A percentile compares a stretch with the other conserved stretches of the same genome.
Evolutionary conservation across 1,140 invertebrate genomes (phyloP).

Genomic region (Neuroterus valhalla): DNA sequence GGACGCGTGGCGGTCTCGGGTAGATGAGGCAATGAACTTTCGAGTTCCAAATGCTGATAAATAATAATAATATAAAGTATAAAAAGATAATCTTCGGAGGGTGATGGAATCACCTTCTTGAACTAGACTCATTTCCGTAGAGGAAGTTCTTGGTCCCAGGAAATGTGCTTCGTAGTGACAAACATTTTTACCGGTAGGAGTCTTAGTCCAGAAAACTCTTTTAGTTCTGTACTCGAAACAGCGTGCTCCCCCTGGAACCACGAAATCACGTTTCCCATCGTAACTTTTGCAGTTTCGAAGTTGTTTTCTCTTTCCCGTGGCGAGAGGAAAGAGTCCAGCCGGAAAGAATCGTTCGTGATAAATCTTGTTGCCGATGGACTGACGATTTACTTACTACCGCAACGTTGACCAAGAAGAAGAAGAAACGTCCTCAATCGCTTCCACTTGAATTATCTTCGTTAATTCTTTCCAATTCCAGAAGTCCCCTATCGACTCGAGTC

Average conservation of each 20-base stretch:
- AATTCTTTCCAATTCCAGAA: conserved; percentile 17
- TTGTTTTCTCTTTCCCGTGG: conserved; percentile 40
- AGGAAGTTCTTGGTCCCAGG: background rate
- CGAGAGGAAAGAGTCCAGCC: conserved; percentile 10
- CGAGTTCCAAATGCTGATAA: no score
- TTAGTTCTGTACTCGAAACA: conserved; percentile 42
- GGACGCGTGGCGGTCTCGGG: no score
- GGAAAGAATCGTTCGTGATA: conserved; percentile 53
- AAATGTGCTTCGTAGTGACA: conserved; percentile 24
- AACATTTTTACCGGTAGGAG: conserved; percentile 20
- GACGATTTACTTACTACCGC: conserved; percentile 57
- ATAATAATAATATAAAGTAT: no score
- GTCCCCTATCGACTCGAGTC: background rate
- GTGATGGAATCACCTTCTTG: background rate
- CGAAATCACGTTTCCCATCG: conserved; percentile 59
- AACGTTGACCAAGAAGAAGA: conserved; percentile 46
- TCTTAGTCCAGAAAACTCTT: conserved; percentile 23
- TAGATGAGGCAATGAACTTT: no score
- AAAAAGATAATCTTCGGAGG: no score
- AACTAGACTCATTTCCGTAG: conserved; percentile 9
- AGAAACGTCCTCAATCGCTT: conserved; percentile 57
- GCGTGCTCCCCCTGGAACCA: conserved; percentile 49
- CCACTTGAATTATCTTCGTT: conserved; percentile 38
- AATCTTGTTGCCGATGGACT: conserved; percentile 51
- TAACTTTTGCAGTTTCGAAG: conserved; percentile 59